Evolutionary conservation across 1,140 invertebrate genomes (phyloP).

Genomic region (Archegozetes longisetosus): DNA sequence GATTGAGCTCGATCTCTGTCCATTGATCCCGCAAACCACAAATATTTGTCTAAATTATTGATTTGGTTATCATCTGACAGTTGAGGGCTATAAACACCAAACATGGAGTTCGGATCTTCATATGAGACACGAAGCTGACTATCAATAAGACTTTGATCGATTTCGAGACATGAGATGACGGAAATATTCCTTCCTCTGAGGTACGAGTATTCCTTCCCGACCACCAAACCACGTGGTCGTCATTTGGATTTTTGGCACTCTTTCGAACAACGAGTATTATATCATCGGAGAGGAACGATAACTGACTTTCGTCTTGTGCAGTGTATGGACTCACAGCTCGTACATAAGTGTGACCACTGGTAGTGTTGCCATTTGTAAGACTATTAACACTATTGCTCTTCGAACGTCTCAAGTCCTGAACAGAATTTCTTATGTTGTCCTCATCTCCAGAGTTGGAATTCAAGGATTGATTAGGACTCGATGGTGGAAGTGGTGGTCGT

Average conservation of each 20-base stretch:
- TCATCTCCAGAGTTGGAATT: conserved; percentile 3
- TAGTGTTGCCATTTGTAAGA: background rate
- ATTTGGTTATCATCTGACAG: conserved; percentile 3
- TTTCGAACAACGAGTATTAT: conserved; percentile 21
- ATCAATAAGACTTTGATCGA: background rate
- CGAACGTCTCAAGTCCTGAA: background rate
- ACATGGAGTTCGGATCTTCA: conserved; percentile 51
- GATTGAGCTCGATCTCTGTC: conserved; percentile 53
- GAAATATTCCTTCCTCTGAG: conserved; percentile 23
- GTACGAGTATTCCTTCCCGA: conserved; percentile 21
- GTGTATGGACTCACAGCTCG: conserved; percentile 2
- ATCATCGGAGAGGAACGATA: conserved; percentile 21
- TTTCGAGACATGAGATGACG: conserved; percentile 22
- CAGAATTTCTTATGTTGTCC: background rate
- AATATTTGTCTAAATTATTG: conserved; percentile 27
- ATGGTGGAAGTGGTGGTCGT: conserved; percentile 2
- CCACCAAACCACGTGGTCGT: conserved; percentile 16
- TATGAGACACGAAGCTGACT: conserved; percentile 45
- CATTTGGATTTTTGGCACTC: conserved; percentile 5
- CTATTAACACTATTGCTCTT: background rate
- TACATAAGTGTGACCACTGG: background rate
- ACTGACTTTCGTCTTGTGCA: conserved; percentile 13
- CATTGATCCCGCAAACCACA: conserved; percentile 26
- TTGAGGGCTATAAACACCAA: conserved; percentile 26
- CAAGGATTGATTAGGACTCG: background rate